These are phyloP conservation scores for Tamias sibiricus DNA, from an alignment of 2,113 vertebrate species.

Conservation along the genomic window DNA sequence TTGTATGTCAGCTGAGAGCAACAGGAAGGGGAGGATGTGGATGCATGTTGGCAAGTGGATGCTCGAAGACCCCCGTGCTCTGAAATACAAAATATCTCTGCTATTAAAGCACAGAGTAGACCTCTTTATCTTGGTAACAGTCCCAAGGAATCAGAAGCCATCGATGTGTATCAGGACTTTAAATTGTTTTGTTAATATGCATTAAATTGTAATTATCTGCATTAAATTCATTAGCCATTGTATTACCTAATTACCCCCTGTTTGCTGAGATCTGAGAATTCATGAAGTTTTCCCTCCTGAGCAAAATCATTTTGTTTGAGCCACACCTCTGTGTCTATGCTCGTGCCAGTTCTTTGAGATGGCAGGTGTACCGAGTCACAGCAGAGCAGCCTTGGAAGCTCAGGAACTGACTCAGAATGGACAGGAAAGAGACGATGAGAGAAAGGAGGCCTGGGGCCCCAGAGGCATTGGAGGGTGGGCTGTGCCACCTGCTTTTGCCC, in stretches of 20 bases:
- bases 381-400: neutral
- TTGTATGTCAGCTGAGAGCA: neutral
- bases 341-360: neutral
- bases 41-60: neutral
- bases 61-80: neutral
- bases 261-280: neutral
- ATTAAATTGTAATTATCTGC: conserved; percentile 66
- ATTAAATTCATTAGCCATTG: conserved; percentile 58
- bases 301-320: neutral
- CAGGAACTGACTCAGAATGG: neutral
- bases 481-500: neutral
- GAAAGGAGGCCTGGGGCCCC: neutral
- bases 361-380: neutral
- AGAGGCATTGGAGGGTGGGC: neutral
- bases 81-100: neutral
- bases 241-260: conserved; percentile 12
- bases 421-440: fast-evolving
- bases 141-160: conserved; percentile 15
- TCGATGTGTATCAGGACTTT: conserved; percentile 41
- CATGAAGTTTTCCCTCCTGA: neutral
- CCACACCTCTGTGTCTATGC: neutral
- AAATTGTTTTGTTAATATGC: conserved; percentile 56
- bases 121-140: neutral
- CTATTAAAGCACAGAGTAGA: neutral
- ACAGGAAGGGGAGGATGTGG: neutral